Conservation (phyloP, 2,113 vertebrate genomes). For the Lepisosteus oculatus region DNA sequence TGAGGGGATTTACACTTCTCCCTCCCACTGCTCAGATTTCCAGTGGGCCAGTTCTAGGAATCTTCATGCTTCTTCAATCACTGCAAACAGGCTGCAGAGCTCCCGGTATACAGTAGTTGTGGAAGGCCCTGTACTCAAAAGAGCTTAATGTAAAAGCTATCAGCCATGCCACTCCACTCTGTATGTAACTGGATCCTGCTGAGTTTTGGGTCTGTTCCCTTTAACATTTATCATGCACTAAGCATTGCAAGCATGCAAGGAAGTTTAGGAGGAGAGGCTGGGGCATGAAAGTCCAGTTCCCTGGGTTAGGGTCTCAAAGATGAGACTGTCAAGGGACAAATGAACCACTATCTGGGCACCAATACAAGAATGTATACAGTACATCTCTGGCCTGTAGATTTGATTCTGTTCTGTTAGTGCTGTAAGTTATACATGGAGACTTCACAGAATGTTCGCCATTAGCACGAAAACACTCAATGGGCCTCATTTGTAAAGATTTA, state of each 20-base stretch:
- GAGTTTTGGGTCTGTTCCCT: too few relatives aligned
- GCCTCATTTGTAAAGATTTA: background rate
- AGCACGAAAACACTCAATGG: conserved; percentile 23
- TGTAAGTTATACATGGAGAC: too few relatives aligned
- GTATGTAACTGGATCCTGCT: conserved; percentile 10
- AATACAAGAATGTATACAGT: too few relatives aligned
- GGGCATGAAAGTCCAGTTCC: too few relatives aligned
- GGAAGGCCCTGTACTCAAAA: conserved; percentile 20
- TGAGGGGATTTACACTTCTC: conserved; percentile 41
- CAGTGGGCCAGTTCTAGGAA: conserved; percentile 32
- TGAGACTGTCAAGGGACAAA: too few relatives aligned
- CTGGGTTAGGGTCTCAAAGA: too few relatives aligned
- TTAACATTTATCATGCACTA: too few relatives aligned
- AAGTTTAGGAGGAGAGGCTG: too few relatives aligned
- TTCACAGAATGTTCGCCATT: conserved; percentile 24
- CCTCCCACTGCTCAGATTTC: conserved; percentile 43
- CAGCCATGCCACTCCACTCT: conserved; percentile 19
- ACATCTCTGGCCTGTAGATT: too few relatives aligned
- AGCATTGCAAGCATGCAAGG: too few relatives aligned
- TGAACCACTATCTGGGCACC: too few relatives aligned
- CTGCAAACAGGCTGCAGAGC: conserved; percentile 16
- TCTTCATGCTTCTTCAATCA: conserved; percentile 25
- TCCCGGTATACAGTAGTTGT: conserved; percentile 12
- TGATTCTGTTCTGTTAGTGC: too few relatives aligned
- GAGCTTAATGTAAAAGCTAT: conserved; percentile 33